A percentile compares a stretch with the other conserved stretches of the same genome.
Evolutionary conservation across 2,888 invertebrate species (phyloP).

Genomic region (Campoplex nolae): DNA sequence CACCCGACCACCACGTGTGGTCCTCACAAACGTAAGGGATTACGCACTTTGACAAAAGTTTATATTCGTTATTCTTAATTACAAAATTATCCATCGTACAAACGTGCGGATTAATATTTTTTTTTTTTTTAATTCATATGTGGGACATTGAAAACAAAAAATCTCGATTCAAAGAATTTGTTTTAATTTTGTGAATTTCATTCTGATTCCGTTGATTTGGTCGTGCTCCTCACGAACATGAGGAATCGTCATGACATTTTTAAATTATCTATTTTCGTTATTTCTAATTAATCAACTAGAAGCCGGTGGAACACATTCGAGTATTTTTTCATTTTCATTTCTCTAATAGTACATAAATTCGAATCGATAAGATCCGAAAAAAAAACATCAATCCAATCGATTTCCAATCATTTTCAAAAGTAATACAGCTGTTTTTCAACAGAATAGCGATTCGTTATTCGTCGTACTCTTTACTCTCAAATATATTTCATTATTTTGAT

Average conservation of each 20-base stretch:
- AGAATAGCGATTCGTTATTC: not conserved
- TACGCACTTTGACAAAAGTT: not conserved
- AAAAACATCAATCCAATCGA: too few species aligned
- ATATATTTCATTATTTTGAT: too few species aligned
- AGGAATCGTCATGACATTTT: not conserved
- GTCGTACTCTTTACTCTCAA: too few species aligned
- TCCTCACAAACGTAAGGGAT: slow-evolving; percentile 7
- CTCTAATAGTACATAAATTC: not conserved
- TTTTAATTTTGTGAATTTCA: not conserved
- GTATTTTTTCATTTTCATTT: not conserved
- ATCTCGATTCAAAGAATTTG: not conserved
- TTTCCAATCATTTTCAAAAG: too few species aligned
- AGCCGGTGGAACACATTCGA: not conserved
- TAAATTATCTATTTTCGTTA: too few species aligned
- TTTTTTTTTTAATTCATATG: not conserved
- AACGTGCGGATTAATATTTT: not conserved
- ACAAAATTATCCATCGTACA: not conserved
- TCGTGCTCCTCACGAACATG: not conserved
- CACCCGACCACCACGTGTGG: slow-evolving; percentile 19
- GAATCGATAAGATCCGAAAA: too few species aligned
- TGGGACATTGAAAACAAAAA: not conserved
- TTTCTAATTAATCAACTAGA: too few species aligned
- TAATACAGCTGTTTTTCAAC: not conserved
- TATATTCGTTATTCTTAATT: not conserved
- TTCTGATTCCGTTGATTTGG: not conserved